Conservation (phyloP, 2,113 vertebrate genomes). For the Anser brachyrhynchus region DNA sequence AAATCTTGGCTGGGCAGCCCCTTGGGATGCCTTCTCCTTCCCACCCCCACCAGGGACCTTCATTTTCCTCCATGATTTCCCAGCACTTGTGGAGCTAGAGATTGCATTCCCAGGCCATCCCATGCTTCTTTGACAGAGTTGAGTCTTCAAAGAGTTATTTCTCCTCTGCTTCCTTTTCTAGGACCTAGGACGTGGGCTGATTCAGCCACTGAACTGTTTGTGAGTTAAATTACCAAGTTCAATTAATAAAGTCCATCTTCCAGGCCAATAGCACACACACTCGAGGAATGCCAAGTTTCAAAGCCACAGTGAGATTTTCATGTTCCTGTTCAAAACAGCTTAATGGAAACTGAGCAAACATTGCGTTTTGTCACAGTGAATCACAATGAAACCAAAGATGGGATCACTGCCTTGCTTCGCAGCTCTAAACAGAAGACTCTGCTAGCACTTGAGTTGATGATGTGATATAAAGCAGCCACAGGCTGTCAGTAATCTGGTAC, state of each 20-base stretch:
- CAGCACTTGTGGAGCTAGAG: not conserved
- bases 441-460: not conserved
- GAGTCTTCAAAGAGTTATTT: not conserved
- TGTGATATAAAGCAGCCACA: not conserved
- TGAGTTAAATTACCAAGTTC: not conserved
- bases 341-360: not conserved
- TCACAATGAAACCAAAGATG: not conserved
- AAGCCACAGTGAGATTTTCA: not conserved
- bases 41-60: not conserved
- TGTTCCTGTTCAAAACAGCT: not conserved
- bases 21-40: not conserved
- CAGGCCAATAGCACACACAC: fast-evolving
- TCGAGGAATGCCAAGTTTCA: not conserved
- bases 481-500: not conserved
- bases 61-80: not conserved
- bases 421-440: not conserved
- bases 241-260: not conserved
- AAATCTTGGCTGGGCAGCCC: not conserved
- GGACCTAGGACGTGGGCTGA: not conserved
- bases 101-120: not conserved
- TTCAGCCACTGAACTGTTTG: not conserved
- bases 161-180: not conserved
- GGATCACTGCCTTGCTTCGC: not conserved
- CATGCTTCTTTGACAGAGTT: not conserved
- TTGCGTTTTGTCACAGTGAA: not conserved